phyloP scores from a whole-genome alignment of 1,140 invertebrate genomes.

The Leptinotarsa defecta region DNA sequence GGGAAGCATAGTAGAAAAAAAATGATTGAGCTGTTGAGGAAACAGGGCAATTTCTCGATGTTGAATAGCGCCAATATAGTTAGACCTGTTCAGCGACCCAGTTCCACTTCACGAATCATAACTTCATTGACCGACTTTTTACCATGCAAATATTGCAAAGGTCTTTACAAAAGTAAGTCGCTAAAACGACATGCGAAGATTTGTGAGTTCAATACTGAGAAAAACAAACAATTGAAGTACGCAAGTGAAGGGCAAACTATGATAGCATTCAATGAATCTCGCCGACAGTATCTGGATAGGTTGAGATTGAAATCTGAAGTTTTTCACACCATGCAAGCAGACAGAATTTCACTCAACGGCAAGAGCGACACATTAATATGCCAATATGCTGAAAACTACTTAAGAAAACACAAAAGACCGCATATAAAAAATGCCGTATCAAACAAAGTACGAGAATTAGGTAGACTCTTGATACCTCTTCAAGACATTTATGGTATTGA shows the following conservation, averaged over 20 bases:
- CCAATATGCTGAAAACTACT: slow-evolving; percentile 13
- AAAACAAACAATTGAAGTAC: slow-evolving; percentile 18
- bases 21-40: slow-evolving; percentile 26
- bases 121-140: slow-evolving; percentile 6
- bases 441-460: slow-evolving; percentile 22
- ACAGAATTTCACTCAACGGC: slow-evolving; percentile 23
- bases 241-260: slow-evolving; percentile 30
- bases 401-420: slow-evolving; percentile 11
- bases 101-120: background rate
- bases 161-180: slow-evolving; percentile 20
- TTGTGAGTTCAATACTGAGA: background rate
- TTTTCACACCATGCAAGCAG: slow-evolving; percentile 27
- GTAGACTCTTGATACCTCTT: slow-evolving; percentile 13
- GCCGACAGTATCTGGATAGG: slow-evolving; percentile 20
- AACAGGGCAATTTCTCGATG: slow-evolving; percentile 29
- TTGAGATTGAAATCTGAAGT: slow-evolving; percentile 27
- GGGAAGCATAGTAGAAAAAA: slow-evolving; percentile 26
- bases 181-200: slow-evolving; percentile 11
- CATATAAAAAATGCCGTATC: slow-evolving; percentile 21
- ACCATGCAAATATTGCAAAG: slow-evolving; percentile 24
- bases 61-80: slow-evolving; percentile 21
- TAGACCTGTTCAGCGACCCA: slow-evolving; percentile 28
- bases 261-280: slow-evolving; percentile 24
- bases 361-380: slow-evolving; percentile 17
- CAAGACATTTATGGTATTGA: slow-evolving; percentile 14